Base-by-base conservation (phyloP, 2,113 vertebrate genomes). In the Cephalopterus ornatus region DNA sequence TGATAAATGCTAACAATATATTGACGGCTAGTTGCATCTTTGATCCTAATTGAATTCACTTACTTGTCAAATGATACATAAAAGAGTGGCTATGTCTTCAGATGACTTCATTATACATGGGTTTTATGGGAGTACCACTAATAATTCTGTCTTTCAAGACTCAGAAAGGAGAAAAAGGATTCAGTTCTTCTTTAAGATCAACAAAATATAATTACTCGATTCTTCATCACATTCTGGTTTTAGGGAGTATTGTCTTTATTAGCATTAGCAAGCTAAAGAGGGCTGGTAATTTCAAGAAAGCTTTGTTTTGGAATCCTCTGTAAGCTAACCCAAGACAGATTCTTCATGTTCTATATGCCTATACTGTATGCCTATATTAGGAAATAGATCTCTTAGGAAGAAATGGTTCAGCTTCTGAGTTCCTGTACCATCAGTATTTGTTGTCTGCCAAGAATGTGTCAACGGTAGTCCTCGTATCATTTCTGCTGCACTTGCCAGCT, bases 11-110 rank as follows among this genome's bases (percentile, higher is more conserved):
- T 88, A 72, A 82, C 47, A 71, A 53, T 58, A 46, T 86, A 86
- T 89, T 85, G 88, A 82, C 39, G 66, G 39, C 7, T 74, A 58
- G 24, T 78, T 85, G 9, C 19, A 58, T 62, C 47, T 92, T 95
- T 71, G 50, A 78, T 96, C 39, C 35, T 85, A 71, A 88, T 58
- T 74, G 61, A 88, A 92, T 88, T 95, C n/a, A 62, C 19, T 70
- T 92, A 59, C 76, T 78, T 94, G 61, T 88, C 28, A 85, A 87
- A 92, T 1, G 20, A 35, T 55, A 86, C 47, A 67, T 81, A 42
- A 93, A 91, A 76, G 73, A 28, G 11, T 37, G 32, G 4, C n/a
- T 81, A 1, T 70, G 67, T 82, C 66, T 85, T 79, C 71, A 92
- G 42, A 75, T 37, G 1, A 39, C 33, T 93, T 85, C 47, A 75